These are phyloP conservation scores for Sycobia sp. DNA, from an alignment of 1,140 invertebrate genomes.

Conservation along the genomic window DNA sequence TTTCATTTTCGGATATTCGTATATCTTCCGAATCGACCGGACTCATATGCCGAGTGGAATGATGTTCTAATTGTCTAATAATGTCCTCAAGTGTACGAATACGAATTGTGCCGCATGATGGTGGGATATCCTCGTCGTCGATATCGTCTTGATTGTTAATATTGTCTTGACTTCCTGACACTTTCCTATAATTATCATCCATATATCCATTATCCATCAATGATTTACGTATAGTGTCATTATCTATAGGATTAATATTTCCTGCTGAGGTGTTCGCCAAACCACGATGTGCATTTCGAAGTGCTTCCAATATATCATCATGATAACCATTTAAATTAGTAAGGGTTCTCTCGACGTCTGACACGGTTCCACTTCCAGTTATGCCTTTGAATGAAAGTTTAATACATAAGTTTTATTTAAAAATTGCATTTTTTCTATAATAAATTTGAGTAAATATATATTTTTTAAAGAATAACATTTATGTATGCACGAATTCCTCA, in stretches of 20 bases:
- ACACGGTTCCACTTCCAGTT: conserved; percentile 65
- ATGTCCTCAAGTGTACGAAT: conserved; percentile 91
- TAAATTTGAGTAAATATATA: no score
- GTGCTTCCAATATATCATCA: conserved; percentile 86
- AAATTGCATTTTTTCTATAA: not conserved
- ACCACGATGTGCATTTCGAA: conserved; percentile 79
- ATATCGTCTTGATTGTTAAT: conserved; percentile 63
- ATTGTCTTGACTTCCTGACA: conserved; percentile 65
- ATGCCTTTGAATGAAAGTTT: conserved; percentile 46
- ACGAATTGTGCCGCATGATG: conserved; percentile 74
- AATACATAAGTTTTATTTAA: not conserved
- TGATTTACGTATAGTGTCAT: conserved; percentile 69
- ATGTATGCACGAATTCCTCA: no score
- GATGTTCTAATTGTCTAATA: conserved; percentile 87
- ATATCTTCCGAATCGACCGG: conserved; percentile 90
- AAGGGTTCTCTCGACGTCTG: conserved; percentile 80
- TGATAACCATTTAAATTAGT: conserved; percentile 91
- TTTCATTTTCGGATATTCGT: conserved; percentile 88
- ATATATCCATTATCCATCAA: conserved; percentile 71
- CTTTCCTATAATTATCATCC: conserved; percentile 66
- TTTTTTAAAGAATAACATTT: not conserved
- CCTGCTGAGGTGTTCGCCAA: conserved; percentile 65
- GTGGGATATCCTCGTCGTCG: conserved; percentile 71
- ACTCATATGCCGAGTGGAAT: conserved; percentile 84
- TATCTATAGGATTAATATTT: conserved; percentile 65